Evolutionary conservation across 2,797 vertebrate species (phyloP), one percentile per base, ranked within the genome.

Genomic region (Sebastes baramenuke): DNA sequence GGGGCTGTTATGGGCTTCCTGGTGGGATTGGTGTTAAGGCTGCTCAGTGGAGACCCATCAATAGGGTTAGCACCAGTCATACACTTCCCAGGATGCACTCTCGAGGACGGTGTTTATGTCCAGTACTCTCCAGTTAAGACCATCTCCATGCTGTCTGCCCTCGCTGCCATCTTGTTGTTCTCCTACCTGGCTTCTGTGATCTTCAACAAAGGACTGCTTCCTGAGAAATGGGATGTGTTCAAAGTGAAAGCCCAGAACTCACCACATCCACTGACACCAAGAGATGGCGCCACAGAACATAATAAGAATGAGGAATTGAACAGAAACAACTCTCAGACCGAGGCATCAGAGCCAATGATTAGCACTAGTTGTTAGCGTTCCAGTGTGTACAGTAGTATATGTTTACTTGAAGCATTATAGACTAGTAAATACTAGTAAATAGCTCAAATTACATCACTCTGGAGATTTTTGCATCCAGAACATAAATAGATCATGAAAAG

Each of bases 71-170:
- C 86, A 0, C 86, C 94, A 0, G 0, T 91, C 55, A 87, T 96
- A 71, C 69, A 3, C 66, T 96, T 96, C 84, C 90, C 94, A 61
- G 89, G 80, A 72, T 94, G 92, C 78, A 84, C 88, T 32, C 67
- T 89, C 2, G 83, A 89, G 52, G 87, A 95, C 0, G 87, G 88
- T 0, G 75, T 76, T 36, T 93, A 94, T 25, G 60, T 77, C 16
- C 95, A 96, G 80, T 79, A 91, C 16, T 89, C 95, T 70, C 95
- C 95, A 5, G 92, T 95, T 60, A 96, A 89, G 87, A 94, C 94
- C 1, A 90, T 96, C 85, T 91, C 86, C 0, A 24, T 96, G 94
- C 75, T 95, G 49, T 38, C 93, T 27, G 82, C 93, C 1, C 1
- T 94, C 11, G 76, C 79, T 10, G 85, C 86, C 0, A 95, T 92